Evolutionary conservation across 2,888 invertebrate species (phyloP), one percentile per base, ranked within the genome.

Genomic region (Rhingia campestris): DNA sequence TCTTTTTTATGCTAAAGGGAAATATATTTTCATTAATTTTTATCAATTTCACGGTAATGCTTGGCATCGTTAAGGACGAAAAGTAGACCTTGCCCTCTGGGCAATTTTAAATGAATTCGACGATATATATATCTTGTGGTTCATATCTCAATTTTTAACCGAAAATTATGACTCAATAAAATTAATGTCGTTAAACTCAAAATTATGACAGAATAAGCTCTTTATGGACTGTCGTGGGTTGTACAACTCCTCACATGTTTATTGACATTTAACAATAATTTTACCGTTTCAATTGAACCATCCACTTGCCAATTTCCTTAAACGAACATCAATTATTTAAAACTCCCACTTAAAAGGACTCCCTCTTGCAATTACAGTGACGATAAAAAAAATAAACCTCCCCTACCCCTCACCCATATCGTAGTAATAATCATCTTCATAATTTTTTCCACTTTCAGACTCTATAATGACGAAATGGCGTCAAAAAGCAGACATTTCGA

Each of bases 401-500:
- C 10, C 10, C 45, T 10, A 4, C 10, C 45, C 10, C 6, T 9
- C 5, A 10, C 4, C 45, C 0, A 3, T 45, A 12, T 45, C 10
- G 6, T 45, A 45, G 3, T 7, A 10, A 7, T 32, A 41, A 59
- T 70, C 56, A 59, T 54, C 56, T 63, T 66, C 10, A 53, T 53
- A 14, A 14, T 41, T 76, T 67, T 37, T 59, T 59, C 51, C 53
- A 14, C 39, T 89, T 88, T 5, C 88, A 90, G 90, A 88, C 87
- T 86, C 87, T 88, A 89, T 88, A 88, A 90, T 91, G 90, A 88
- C 90, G 88, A 91, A 89, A 91, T 91, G 91, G 90, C 89, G 90
- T 81, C 90, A 89, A 85, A 90, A 90, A 89, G 88, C 88, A 87
- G 89, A 91, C 89, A 89, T 88, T 88, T 89, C 88, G 88, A 89